phyloP scores from a whole-genome alignment of 2,113 vertebrate species.

The Anarrhichthys ocellatus region DNA sequence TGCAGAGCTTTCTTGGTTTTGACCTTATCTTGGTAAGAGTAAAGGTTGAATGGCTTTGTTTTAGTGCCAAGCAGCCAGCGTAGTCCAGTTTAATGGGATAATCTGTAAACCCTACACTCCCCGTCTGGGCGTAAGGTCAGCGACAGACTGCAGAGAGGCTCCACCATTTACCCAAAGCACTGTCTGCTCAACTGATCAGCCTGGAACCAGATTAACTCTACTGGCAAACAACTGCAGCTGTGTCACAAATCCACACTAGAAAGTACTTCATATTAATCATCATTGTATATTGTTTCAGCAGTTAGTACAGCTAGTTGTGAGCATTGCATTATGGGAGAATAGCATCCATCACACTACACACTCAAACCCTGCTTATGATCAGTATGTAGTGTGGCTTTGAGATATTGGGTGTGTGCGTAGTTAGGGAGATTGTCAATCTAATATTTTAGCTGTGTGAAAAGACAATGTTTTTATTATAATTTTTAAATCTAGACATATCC shows the following conservation, averaged over 20 bases:
- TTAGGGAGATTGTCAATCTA: not conserved
- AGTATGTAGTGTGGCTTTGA: not conserved
- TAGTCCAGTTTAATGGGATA: slow-evolving; percentile 66
- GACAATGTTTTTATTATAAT: too few relatives aligned
- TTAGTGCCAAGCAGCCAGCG: slow-evolving; percentile 15
- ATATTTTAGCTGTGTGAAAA: not conserved
- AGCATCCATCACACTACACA: not conserved
- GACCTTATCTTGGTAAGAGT: slow-evolving; percentile 1
- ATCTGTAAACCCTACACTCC: slow-evolving; percentile 51
- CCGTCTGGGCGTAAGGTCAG: slow-evolving; percentile 56
- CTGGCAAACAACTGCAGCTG: not conserved
- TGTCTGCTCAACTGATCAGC: slow-evolving; percentile 3
- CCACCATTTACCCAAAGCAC: not conserved
- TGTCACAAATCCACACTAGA: not conserved
- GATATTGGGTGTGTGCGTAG: not conserved
- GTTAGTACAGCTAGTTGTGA: not conserved
- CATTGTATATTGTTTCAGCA: not conserved
- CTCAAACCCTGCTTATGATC: not conserved
- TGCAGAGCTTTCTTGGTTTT: slow-evolving; percentile 7
- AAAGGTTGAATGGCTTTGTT: slow-evolving; percentile 17
- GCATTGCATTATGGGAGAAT: not conserved
- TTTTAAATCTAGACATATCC: too few relatives aligned
- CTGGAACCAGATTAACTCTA: not conserved
- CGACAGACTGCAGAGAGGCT: not conserved
- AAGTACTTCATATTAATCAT: not conserved